Evolutionary conservation across 2,797 vertebrate genomes (phyloP), one percentile per base, ranked within the genome.

Genomic region (Melanitta fusca): DNA sequence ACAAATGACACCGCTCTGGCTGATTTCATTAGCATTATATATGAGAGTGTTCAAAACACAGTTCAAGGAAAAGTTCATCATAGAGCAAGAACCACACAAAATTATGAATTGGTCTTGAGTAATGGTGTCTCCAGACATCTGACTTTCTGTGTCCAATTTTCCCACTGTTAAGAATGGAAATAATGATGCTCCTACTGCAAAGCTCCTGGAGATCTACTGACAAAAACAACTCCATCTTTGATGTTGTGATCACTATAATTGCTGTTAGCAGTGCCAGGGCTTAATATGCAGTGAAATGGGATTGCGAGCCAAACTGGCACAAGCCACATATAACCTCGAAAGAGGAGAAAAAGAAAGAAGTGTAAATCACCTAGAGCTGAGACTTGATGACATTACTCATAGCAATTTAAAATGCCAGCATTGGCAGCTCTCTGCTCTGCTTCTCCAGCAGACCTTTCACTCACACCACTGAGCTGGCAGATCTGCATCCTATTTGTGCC

Each of bases 21-120:
- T 82, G 58, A 12, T 86, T 91, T 72, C n/a, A 34, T 75, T 60
- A 68, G 38, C 47, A 70, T 13, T 28, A 5, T 32, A 6, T 34
- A 20, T 1, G 1, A 80, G 24, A 39, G 2, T 9, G 18, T 71
- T 83, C 61, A 93, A 90, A 80, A 68, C 0, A 1, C 19, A 43
- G 24, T 53, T 32, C 7, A 13, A 56, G 19, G 24, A 71, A 80
- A 53, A 10, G 6, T 72, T 38, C 5, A 1, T 66, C 60, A 16
- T 30, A 47, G 24, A 77, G 9, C 16, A 80, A 78, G 72, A 89
- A 62, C 19, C 15, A 89, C 25, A 47, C 54, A 61, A 88, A 75
- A 30, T 11, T 58, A 0, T 1, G 28, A 80, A 85, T 19, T 0
- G 0, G 1, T 74, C 32, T 64, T 77, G 38, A 62, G 13, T 38